A percentile compares a stretch with the other conserved stretches of the same genome.
Evolutionary conservation across 1,140 invertebrate species (phyloP).

Genomic region (Homarus americanus): DNA sequence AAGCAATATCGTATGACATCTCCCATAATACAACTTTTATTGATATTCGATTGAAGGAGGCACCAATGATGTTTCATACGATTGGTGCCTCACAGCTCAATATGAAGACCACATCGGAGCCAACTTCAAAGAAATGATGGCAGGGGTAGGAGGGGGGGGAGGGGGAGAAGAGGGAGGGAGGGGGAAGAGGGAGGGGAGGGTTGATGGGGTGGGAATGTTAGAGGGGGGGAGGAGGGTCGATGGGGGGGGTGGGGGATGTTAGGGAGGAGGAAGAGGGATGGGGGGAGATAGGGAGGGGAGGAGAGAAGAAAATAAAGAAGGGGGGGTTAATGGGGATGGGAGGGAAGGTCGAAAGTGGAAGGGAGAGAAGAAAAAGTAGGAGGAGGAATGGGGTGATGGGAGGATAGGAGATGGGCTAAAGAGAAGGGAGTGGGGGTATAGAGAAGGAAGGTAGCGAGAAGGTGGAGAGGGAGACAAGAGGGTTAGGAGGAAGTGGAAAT

Average conservation of each 20-base stretch:
- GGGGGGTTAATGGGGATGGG: neutral
- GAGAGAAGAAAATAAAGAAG: neutral
- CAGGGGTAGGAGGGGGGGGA: neutral
- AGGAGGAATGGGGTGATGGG: neutral
- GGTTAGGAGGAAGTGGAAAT: neutral
- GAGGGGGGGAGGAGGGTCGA: neutral
- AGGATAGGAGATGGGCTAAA: no score
- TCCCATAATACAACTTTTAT: conserved; percentile 8
- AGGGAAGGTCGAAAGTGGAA: neutral
- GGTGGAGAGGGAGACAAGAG: neutral
- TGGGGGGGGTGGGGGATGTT: neutral
- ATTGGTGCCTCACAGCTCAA: neutral
- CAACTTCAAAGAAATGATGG: neutral
- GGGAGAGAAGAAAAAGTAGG: neutral
- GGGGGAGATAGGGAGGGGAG: neutral
- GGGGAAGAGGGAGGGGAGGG: neutral
- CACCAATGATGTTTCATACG: neutral
- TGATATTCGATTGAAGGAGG: conserved; percentile 11
- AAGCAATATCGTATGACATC: no score
- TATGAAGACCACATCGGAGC: neutral
- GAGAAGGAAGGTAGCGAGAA: neutral
- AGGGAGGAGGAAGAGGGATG: neutral
- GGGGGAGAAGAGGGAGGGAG: no score
- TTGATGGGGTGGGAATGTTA: neutral
- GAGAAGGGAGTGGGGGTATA: neutral